Percentiles rank a stretch among this genome's conserved stretches.
Conservation (phyloP, 2,888 invertebrate genomes). For the Alentia gelatinosa region DNA sequence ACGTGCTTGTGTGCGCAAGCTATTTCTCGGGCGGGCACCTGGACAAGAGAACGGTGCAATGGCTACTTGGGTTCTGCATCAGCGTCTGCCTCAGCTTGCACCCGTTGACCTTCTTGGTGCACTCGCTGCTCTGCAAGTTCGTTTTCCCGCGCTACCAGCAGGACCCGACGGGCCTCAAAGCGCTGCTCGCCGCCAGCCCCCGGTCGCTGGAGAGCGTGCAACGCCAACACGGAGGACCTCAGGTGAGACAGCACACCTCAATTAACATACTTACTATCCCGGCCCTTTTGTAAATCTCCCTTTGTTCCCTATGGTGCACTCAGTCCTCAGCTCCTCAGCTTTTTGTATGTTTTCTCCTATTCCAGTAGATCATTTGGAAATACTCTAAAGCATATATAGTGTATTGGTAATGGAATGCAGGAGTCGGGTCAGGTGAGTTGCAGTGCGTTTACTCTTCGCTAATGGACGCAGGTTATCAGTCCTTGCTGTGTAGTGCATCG, state of each 20-base stretch:
- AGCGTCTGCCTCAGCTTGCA: not conserved
- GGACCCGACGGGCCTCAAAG: not conserved
- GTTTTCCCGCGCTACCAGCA: slow-evolving; percentile 29
- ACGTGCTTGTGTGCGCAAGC: not conserved
- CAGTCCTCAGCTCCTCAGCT: no score
- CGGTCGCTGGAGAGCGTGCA: not conserved
- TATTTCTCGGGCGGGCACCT: slow-evolving; percentile 7
- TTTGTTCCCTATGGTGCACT: no score
- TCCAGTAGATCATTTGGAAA: no score
- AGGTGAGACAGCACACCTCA: slow-evolving; percentile 38
- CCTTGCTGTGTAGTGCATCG: no score
- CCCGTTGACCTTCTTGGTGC: slow-evolving; percentile 36
- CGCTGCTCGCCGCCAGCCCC: not conserved
- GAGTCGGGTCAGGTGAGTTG: no score
- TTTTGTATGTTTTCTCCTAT: no score
- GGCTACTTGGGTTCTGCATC: slow-evolving; percentile 45
- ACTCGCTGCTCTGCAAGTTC: not conserved
- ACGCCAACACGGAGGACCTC: slow-evolving; percentile 14
- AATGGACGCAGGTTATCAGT: no score
- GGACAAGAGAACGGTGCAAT: slow-evolving; percentile 28
- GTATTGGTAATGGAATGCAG: no score
- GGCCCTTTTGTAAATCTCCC: no score
- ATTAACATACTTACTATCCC: not conserved
- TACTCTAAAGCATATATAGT: no score
- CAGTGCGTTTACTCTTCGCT: no score